Conservation (phyloP, 2,888 invertebrate species). For the Melanotus villosus region DNA sequence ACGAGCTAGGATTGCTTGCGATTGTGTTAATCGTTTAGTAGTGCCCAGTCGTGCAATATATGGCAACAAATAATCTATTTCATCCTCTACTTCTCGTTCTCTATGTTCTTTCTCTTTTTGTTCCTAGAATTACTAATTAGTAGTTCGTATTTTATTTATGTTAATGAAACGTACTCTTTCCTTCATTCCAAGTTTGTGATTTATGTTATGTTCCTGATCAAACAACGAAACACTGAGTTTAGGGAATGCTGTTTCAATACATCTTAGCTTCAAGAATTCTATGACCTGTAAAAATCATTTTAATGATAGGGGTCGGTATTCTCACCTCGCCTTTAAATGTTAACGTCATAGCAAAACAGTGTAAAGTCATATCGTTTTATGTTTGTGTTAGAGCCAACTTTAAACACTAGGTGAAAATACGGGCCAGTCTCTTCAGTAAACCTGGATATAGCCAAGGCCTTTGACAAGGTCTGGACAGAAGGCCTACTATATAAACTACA, state of each 20-base stretch:
- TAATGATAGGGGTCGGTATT: too few relatives aligned
- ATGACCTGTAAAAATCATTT: constrained; percentile 59
- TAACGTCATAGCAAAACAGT: too few relatives aligned
- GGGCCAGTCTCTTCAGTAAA: too few relatives aligned
- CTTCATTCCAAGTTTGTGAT: constrained; percentile 68
- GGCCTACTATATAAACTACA: too few relatives aligned
- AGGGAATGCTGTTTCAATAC: constrained; percentile 69
- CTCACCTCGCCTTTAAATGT: too few relatives aligned
- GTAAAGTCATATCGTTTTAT: too few relatives aligned
- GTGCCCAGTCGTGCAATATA: constrained; percentile 75
- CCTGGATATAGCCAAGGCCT: too few relatives aligned
- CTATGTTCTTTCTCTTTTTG: constrained; percentile 71
- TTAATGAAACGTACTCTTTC: constrained; percentile 69
- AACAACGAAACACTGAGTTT: constrained; percentile 71
- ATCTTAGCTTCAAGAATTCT: constrained; percentile 68
- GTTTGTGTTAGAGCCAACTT: too few relatives aligned
- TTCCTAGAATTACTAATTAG: constrained; percentile 61
- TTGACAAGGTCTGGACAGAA: too few relatives aligned
- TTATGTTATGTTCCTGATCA: constrained; percentile 72
- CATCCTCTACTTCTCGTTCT: constrained; percentile 75
- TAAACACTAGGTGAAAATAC: too few relatives aligned
- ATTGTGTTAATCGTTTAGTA: constrained; percentile 64
- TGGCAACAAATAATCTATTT: constrained; percentile 76
- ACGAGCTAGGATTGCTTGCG: constrained; percentile 70
- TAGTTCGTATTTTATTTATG: too few relatives aligned